These are phyloP conservation scores for Triops cancriformis DNA, from an alignment of 1,140 invertebrate genomes.

Conservation along the genomic window DNA sequence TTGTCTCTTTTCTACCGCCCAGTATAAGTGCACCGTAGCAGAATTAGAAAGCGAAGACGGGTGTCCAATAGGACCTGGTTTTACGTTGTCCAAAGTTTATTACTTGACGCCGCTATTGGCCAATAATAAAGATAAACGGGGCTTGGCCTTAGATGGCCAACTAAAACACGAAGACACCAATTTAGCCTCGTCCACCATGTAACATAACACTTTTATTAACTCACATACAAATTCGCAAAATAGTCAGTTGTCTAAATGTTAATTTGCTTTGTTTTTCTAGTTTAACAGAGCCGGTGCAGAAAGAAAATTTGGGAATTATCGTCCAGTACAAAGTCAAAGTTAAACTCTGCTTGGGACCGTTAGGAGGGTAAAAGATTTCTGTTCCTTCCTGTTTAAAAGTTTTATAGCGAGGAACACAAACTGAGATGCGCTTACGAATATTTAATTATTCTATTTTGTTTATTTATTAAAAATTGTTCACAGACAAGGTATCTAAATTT, in stretches of 20 bases:
- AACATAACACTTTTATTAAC: slow-evolving; percentile 46
- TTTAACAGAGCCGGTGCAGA: slow-evolving; percentile 65
- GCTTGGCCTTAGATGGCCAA: slow-evolving; percentile 94
- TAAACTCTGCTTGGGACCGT: slow-evolving; percentile 85
- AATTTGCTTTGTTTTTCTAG: slow-evolving; percentile 38
- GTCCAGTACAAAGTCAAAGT: slow-evolving; percentile 89
- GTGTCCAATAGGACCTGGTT: slow-evolving; percentile 90
- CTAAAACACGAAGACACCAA: slow-evolving; percentile 81
- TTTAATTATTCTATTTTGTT: not conserved
- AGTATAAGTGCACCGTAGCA: slow-evolving; percentile 89
- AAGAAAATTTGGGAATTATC: slow-evolving; percentile 82
- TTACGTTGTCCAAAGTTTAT: slow-evolving; percentile 82
- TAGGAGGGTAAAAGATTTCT: slow-evolving; percentile 54
- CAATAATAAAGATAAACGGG: slow-evolving; percentile 67
- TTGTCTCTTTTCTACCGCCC: slow-evolving; percentile 94
- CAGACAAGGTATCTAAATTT: no score
- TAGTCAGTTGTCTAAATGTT: not conserved
- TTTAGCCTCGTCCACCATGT: slow-evolving; percentile 94
- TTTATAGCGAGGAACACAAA: not conserved
- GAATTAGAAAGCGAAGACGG: slow-evolving; percentile 89
- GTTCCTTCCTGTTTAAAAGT: not conserved
- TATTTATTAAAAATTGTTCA: no score
- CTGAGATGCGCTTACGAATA: not conserved
- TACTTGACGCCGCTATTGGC: slow-evolving; percentile 59
- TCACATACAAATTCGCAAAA: not conserved